Evolutionary conservation across 1,140 invertebrate species (phyloP).

Genomic region (Argopecten irradians): DNA sequence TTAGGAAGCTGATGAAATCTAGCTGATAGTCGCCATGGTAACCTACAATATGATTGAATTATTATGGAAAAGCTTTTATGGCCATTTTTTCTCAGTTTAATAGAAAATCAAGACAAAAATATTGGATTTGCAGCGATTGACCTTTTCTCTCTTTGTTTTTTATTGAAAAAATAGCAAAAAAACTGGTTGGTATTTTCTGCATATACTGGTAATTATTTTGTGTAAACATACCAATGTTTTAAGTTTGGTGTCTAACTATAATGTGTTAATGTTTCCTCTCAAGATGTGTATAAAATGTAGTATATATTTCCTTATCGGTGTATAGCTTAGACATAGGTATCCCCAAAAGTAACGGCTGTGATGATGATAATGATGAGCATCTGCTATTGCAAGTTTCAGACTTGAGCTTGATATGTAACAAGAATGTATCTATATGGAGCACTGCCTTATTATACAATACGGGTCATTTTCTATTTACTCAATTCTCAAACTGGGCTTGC

Average conservation of each 20-base stretch:
- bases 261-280: neutral
- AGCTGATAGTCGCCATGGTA: neutral
- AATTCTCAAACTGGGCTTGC: conserved; percentile 15
- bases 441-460: conserved; percentile 18
- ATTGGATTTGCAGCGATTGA: conserved; percentile 3
- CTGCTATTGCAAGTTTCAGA: conserved; percentile 16
- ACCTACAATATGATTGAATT: conserved; percentile 23
- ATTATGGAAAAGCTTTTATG: conserved; percentile 12
- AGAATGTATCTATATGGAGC: conserved; percentile 21
- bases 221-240: too few species aligned
- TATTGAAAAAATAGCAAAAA: neutral
- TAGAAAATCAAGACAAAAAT: conserved; percentile 19
- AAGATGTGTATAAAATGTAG: neutral
- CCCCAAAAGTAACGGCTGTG: conserved; percentile 5
- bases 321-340: neutral
- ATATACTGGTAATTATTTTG: too few species aligned
- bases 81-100: neutral
- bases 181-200: neutral
- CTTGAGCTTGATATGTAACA: conserved; percentile 11
- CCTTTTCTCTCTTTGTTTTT: neutral
- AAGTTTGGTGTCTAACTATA: neutral
- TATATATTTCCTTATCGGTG: neutral
- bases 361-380: conserved; percentile 1
- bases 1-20: conserved; percentile 1
- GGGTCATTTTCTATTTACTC: conserved; percentile 17